phyloP scores from a whole-genome alignment of 2,797 vertebrate species.

The Siniperca scherzeri region DNA sequence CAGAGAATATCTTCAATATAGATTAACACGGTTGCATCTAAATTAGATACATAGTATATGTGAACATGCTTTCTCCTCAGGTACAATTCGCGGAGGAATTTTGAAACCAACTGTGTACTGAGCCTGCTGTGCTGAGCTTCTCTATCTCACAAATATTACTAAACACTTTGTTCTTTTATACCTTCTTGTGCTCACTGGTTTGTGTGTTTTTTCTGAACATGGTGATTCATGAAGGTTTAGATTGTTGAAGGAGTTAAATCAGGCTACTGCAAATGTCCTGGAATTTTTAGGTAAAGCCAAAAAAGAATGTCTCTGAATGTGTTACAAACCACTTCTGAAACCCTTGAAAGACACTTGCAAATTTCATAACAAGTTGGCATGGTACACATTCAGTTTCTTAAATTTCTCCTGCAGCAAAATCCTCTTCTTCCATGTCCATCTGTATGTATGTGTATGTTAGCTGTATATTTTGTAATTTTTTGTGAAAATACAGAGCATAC shows the following conservation, averaged over 20 bases:
- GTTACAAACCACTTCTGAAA: neutral
- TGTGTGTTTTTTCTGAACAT: neutral
- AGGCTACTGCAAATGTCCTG: neutral
- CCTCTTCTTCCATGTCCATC: neutral
- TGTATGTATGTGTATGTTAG: neutral
- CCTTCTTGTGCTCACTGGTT: neutral
- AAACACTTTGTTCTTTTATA: neutral
- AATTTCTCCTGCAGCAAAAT: neutral
- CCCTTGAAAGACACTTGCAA: neutral
- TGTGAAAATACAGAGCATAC: neutral
- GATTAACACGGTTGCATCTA: slow-evolving; percentile 49
- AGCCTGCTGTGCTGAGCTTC: slow-evolving; percentile 16
- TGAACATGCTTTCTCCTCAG: slow-evolving; percentile 39
- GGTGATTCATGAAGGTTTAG: neutral
- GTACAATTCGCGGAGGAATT: slow-evolving; percentile 31
- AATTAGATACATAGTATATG: slow-evolving; percentile 55
- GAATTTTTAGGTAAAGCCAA: neutral
- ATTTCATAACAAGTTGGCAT: neutral
- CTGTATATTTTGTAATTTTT: neutral
- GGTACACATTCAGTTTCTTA: neutral
- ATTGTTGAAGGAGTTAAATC: neutral
- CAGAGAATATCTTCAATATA: slow-evolving; percentile 26
- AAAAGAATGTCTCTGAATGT: neutral
- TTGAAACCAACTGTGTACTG: slow-evolving; percentile 7
- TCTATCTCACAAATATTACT: slow-evolving; percentile 11